Base-by-base conservation (phyloP, 1,140 invertebrate genomes). In the Hesperophylax magnus region DNA sequence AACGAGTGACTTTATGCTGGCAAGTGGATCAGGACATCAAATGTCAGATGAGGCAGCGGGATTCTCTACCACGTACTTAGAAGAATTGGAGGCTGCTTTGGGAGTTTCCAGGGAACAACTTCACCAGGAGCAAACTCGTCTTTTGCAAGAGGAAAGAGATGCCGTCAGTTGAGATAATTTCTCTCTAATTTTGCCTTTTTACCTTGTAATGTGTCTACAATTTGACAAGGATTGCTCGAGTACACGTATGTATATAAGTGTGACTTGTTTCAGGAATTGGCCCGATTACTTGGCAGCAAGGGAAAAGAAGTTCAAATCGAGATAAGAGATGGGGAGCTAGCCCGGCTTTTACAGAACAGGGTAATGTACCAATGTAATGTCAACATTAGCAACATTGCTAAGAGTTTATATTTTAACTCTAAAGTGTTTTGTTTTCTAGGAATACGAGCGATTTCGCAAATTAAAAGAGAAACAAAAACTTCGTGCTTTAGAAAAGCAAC, bases 81-180 rank as follows among this genome's bases (percentile, higher is more conserved):
- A 80, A 15, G 81, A 82, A 58, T n/a, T 82, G n/a, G 81, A 74
- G 52, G 72, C 18, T 52, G 81, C 72, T 24, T 61, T 82, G 47
- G 81, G 78, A 15, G 65, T 79, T n/a, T 52, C 77, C n/a, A 76
- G 61, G 9, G 31, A 71, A 54, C 34, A 58, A 67, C 27, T 82
- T 8, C 53, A 69, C 53, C 39, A 82, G 54, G 77, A 82, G 54
- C 63, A 80, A 31, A 53, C 65, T 22, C 74, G 78, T 52, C 34
- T 82, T 6, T 34, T 82, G 27, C 78, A 79, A 77, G 81, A 79
- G 52, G 77, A 82, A 77, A 53, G 69, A 53, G 81, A 82, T 79
- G 81, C 81, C 9, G 81, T 82, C 18, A 79, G 81, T 69, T 63
- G 1, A 20, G 17, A 71, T 52, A 24, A 52, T 72, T 61, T 58